phyloP scores from a whole-genome alignment of 1,140 invertebrate species.

The Bombus breviceps region DNA sequence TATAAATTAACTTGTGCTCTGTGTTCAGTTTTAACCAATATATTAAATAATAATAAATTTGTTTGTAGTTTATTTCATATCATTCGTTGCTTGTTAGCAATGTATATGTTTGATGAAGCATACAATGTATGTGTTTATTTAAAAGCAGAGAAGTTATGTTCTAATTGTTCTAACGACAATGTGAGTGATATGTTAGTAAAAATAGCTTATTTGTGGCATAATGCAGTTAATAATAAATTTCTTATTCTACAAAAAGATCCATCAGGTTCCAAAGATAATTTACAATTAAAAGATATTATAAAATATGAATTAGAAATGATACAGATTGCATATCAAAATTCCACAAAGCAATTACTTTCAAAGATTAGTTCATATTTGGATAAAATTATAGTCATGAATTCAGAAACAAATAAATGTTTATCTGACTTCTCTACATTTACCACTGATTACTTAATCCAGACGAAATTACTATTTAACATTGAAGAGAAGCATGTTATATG shows the following conservation, averaged over 20 bases:
- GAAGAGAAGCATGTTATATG: conserved; percentile 30
- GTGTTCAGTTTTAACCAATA: conserved; percentile 58
- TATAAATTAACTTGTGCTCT: conserved; percentile 48
- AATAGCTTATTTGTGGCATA: conserved; percentile 53
- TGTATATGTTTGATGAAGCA: conserved; percentile 67
- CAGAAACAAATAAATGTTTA: conserved; percentile 1
- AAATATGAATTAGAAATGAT: conserved; percentile 45
- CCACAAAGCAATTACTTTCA: conserved; percentile 37
- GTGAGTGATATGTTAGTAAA: conserved; percentile 44
- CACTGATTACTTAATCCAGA: background rate
- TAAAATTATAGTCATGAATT: conserved; percentile 3
- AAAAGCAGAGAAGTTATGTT: conserved; percentile 40
- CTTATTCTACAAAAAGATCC: conserved; percentile 8
- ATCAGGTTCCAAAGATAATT: conserved; percentile 15
- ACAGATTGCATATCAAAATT: conserved; percentile 37
- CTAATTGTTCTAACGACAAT: background rate
- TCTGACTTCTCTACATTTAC: conserved; percentile 42
- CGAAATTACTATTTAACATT: background rate
- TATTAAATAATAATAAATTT: conserved; percentile 65
- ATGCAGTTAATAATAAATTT: conserved; percentile 31
- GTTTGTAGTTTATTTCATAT: conserved; percentile 69
- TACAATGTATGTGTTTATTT: conserved; percentile 59
- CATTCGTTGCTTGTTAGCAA: conserved; percentile 58
- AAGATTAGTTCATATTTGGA: conserved; percentile 41
- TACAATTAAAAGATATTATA: conserved; percentile 34